These are phyloP conservation scores for Cottus gobio DNA, from an alignment of 2,113 vertebrate species.

Conservation along the genomic window DNA sequence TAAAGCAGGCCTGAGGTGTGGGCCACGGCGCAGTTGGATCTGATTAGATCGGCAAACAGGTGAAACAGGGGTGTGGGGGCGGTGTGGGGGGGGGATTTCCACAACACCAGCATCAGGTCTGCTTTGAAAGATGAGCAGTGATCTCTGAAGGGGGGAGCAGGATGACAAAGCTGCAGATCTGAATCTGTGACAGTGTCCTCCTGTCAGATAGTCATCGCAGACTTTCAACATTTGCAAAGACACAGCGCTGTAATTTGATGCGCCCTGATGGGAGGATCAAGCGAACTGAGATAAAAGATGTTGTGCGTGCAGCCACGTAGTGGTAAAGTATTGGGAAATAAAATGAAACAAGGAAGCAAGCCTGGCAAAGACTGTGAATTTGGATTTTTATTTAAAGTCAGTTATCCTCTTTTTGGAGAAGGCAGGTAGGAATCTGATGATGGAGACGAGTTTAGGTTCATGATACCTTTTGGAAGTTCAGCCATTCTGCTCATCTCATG, in stretches of 20 bases:
- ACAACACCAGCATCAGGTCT: slow-evolving; percentile 68
- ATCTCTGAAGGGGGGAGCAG: slow-evolving; percentile 46
- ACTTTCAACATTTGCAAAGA: slow-evolving; percentile 47
- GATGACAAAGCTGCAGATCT: slow-evolving; percentile 55
- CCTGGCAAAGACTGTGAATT: neutral
- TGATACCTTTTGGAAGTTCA: neutral
- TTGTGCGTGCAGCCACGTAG: neutral
- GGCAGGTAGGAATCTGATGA: neutral
- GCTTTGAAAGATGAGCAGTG: slow-evolving; percentile 72
- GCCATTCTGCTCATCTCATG: neutral
- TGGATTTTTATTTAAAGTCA: no score
- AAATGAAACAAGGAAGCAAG: neutral
- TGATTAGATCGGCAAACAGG: slow-evolving; percentile 74
- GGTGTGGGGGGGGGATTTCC: slow-evolving; percentile 59
- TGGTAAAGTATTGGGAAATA: neutral
- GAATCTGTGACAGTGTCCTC: slow-evolving; percentile 56
- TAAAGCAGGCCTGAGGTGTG: slow-evolving; percentile 59
- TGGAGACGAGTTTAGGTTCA: neutral
- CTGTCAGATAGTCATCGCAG: slow-evolving; percentile 62
- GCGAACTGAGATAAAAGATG: slow-evolving; percentile 37
- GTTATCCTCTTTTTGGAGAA: neutral
- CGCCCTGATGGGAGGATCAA: slow-evolving; percentile 41
- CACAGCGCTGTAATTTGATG: slow-evolving; percentile 27
- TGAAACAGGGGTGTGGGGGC: slow-evolving; percentile 61
- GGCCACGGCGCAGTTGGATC: slow-evolving; percentile 62